These are phyloP conservation scores for Phataginus tetradactyla DNA, from an alignment of 2,797 vertebrate genomes.

Conservation along the genomic window DNA sequence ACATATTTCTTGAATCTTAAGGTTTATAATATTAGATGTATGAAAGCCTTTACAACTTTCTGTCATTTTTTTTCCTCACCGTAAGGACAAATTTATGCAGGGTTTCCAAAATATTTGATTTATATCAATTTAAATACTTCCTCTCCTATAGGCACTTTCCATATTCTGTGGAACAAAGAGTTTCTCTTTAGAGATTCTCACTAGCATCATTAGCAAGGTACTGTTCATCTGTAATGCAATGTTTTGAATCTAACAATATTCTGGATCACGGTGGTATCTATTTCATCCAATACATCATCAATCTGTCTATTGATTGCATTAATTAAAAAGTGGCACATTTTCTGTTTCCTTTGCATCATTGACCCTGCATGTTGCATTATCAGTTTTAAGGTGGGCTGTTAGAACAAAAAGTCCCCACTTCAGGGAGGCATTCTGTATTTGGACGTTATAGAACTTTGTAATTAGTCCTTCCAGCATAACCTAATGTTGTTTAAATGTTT, in stretches of 20 bases:
- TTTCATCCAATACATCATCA: background rate
- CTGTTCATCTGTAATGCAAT: background rate
- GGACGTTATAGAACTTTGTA: background rate
- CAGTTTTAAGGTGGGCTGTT: background rate
- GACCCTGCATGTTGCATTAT: background rate
- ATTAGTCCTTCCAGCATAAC: background rate
- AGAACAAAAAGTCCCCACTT: background rate
- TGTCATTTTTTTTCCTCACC: background rate
- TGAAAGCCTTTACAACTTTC: background rate
- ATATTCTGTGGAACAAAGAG: background rate
- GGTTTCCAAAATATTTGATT: background rate
- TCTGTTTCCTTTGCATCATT: background rate
- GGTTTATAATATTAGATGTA: background rate
- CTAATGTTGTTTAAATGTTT: background rate
- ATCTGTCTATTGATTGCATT: background rate
- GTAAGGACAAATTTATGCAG: background rate
- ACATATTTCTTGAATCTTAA: background rate
- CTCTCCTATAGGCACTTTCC: background rate
- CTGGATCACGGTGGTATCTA: background rate
- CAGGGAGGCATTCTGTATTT: background rate
- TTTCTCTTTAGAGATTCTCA: background rate
- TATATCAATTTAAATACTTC: conserved; percentile 17
- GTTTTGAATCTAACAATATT: background rate
- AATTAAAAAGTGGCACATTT: background rate
- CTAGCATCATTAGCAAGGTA: background rate